These are phyloP conservation scores for Amblyteles armatorius DNA, from an alignment of 2,888 invertebrate genomes.

Conservation along the genomic window DNA sequence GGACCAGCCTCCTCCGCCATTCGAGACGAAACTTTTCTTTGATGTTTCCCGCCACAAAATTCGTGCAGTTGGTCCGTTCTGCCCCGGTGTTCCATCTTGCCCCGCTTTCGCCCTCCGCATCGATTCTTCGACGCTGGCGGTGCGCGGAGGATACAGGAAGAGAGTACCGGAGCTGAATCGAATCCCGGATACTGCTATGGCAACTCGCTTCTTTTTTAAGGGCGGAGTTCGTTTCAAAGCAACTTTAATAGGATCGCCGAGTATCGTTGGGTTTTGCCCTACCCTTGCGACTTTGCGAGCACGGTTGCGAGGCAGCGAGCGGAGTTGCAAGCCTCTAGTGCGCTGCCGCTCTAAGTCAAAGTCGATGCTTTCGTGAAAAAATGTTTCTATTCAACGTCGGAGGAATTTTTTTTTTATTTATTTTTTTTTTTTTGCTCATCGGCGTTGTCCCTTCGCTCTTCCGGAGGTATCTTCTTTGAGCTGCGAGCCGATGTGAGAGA, in stretches of 20 bases:
- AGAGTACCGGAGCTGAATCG: background rate
- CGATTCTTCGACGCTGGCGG: too few relatives aligned
- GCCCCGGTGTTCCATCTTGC: too few relatives aligned
- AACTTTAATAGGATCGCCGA: conserved; percentile 64
- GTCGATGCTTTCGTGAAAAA: conserved; percentile 1
- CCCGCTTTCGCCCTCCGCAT: too few relatives aligned
- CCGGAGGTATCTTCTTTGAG: too few relatives aligned
- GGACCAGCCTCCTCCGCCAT: too few relatives aligned
- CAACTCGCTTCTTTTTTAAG: conserved; percentile 52
- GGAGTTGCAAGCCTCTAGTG: background rate
- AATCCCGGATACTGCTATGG: conserved; percentile 10
- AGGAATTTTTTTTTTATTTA: background rate
- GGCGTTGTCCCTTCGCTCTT: background rate
- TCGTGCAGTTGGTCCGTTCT: too few relatives aligned
- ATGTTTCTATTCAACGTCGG: background rate
- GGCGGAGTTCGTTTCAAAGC: conserved; percentile 61
- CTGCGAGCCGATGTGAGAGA: too few relatives aligned
- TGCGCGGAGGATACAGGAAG: conserved; percentile 4
- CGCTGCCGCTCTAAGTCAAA: conserved; percentile 8
- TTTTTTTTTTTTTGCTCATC: background rate
- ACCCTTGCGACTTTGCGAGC: conserved; percentile 15
- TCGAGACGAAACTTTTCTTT: too few relatives aligned
- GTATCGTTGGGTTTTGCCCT: conserved; percentile 18
- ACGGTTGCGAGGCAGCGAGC: background rate
- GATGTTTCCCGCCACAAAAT: too few relatives aligned